phyloP scores from a whole-genome alignment of 2,797 vertebrate species.

The Artibeus lituratus region DNA sequence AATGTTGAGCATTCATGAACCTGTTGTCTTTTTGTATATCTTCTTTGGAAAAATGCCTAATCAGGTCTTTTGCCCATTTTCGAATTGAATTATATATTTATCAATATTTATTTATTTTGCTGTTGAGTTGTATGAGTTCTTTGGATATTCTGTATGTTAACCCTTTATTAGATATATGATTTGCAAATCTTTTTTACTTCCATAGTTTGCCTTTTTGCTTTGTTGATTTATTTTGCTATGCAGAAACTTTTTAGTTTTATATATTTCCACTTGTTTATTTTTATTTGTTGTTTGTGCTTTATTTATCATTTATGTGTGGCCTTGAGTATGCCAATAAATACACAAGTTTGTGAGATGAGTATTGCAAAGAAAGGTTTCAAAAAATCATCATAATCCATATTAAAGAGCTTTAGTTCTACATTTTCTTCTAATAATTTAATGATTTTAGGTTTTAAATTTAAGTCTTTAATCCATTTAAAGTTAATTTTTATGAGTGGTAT shows the following conservation, averaged over 20 bases:
- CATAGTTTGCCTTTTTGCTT: not conserved
- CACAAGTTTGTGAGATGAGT: not conserved
- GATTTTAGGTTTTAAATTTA: not conserved
- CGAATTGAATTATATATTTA: not conserved
- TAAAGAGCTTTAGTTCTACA: not conserved
- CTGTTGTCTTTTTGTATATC: not conserved
- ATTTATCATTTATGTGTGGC: not conserved
- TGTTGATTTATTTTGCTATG: not conserved
- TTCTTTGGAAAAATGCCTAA: not conserved
- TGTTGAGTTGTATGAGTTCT: not conserved
- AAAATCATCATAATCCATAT: not conserved
- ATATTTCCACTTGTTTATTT: not conserved
- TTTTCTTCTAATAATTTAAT: not conserved
- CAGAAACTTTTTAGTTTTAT: not conserved
- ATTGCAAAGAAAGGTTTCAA: not conserved
- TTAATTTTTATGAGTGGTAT: not conserved
- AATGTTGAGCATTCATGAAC: not conserved
- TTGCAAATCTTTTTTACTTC: not conserved
- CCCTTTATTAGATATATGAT: not conserved
- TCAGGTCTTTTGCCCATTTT: not conserved
- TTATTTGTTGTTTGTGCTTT: not conserved
- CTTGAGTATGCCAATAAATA: not conserved
- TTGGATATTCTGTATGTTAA: not conserved
- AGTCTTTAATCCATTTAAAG: not conserved
- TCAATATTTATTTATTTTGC: not conserved